phyloP scores from a whole-genome alignment of 2,888 invertebrate species.

The Chloromyia formosa region DNA sequence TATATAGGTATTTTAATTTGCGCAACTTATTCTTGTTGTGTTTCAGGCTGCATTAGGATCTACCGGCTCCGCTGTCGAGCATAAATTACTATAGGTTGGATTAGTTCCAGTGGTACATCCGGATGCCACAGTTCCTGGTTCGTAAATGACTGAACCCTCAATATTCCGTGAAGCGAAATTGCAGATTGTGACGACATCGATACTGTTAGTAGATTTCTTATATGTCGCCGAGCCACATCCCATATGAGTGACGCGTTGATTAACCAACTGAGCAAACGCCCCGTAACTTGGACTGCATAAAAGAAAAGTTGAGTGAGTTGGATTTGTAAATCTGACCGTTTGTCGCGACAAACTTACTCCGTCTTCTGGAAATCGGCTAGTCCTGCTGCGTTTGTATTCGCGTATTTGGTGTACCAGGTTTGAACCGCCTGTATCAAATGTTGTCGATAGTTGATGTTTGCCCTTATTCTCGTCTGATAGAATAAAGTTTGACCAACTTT shows the following conservation, averaged over 20 bases:
- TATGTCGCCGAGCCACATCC: constrained; percentile 8
- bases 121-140: constrained; percentile 47
- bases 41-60: constrained; percentile 45
- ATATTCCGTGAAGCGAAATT: constrained; percentile 53
- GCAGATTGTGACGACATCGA: constrained; percentile 45
- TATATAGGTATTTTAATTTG: too few relatives aligned
- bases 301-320: background rate
- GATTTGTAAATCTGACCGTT: background rate
- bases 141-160: constrained; percentile 50
- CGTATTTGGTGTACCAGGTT: constrained; percentile 7
- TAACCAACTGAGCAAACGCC: constrained; percentile 51
- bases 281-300: constrained; percentile 48
- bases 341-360: background rate
- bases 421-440: constrained; percentile 22
- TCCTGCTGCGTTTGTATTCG: constrained; percentile 22
- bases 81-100: constrained; percentile 46
- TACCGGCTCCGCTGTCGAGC: constrained; percentile 52
- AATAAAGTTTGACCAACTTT: constrained; percentile 21
- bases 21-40: too few relatives aligned
- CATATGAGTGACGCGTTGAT: constrained; percentile 6
- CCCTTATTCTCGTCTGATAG: constrained; percentile 43
- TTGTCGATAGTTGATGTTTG: constrained; percentile 50
- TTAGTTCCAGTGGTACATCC: constrained; percentile 49
- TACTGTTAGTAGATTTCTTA: background rate
- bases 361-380: background rate